Conservation (phyloP, 2,797 vertebrate genomes). For the Diglossa cyanea region DNA sequence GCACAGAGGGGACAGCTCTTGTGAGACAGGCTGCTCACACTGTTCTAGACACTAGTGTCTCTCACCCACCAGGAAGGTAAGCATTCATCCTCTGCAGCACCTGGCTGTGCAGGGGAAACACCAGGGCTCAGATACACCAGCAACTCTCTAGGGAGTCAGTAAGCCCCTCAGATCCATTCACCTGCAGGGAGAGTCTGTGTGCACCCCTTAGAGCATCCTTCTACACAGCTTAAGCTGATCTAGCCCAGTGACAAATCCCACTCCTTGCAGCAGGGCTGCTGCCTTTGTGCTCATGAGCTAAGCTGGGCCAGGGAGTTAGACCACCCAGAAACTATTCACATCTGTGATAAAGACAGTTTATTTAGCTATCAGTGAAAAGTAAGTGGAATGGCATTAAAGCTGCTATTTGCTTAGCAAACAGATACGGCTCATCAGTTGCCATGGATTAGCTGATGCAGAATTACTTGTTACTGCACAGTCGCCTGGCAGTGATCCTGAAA, state of each 20-base stretch:
- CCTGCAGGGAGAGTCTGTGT: neutral
- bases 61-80: neutral
- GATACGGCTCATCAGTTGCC: neutral
- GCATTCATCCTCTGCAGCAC: neutral
- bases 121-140: neutral
- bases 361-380: neutral
- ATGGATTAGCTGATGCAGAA: slow-evolving; percentile 8
- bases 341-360: neutral
- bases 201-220: neutral
- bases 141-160: neutral
- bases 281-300: neutral
- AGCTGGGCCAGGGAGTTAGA: neutral
- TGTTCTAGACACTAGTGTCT: neutral
- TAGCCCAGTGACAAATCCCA: neutral
- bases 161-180: neutral
- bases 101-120: neutral
- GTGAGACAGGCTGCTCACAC: neutral
- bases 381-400: neutral
- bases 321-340: neutral
- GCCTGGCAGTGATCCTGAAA: neutral
- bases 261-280: neutral
- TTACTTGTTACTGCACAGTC: neutral
- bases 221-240: neutral
- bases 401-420: slow-evolving; percentile 19
- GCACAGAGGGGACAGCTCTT: neutral